These are phyloP conservation scores for Lamellibrachia columna DNA, from an alignment of 2,888 invertebrate species.

Conservation along the genomic window DNA sequence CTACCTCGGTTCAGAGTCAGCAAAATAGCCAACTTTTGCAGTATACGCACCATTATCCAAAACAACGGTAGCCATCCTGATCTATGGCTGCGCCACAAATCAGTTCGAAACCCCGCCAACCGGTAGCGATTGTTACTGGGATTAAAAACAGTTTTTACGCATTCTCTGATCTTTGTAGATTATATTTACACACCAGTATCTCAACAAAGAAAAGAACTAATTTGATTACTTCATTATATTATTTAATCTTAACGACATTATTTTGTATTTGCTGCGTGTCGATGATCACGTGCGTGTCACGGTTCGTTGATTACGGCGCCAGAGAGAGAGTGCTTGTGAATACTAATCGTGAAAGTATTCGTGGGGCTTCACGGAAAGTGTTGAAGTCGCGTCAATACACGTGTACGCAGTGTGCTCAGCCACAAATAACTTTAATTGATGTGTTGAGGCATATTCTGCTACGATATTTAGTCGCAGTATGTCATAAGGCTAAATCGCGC, in stretches of 20 bases:
- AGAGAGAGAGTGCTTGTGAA: neutral
- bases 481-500: neutral
- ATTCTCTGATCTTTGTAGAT: neutral
- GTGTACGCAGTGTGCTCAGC: neutral
- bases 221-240: neutral
- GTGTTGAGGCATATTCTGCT: neutral
- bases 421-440: neutral
- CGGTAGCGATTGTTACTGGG: neutral
- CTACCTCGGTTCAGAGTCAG: slow-evolving; percentile 75
- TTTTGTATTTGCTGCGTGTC: neutral
- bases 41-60: slow-evolving; percentile 90
- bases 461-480: neutral
- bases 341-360: neutral
- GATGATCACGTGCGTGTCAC: neutral
- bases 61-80: slow-evolving; percentile 36
- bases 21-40: slow-evolving; percentile 85
- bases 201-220: neutral
- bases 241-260: neutral
- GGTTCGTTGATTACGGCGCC: neutral
- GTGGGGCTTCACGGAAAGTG: neutral
- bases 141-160: neutral
- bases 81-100: neutral
- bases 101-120: neutral
- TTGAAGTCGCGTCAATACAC: neutral
- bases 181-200: neutral